Evolutionary conservation across 2,888 invertebrate species (phyloP).

Genomic region (Anticlea derivata): DNA sequence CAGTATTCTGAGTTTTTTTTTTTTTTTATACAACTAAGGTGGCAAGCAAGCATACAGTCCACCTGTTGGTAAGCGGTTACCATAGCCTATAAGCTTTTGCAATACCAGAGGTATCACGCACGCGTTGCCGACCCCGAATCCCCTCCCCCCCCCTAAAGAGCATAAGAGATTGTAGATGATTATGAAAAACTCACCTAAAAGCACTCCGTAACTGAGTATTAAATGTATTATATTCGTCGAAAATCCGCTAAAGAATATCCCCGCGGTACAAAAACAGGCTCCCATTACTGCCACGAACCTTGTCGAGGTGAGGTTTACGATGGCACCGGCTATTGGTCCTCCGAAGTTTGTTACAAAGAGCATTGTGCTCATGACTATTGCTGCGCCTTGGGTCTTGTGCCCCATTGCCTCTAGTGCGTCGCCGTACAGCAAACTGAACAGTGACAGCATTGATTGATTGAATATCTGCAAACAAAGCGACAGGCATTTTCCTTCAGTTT

Average conservation of each 20-base stretch:
- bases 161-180: too few species aligned
- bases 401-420: slow-evolving; percentile 86
- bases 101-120: too few species aligned
- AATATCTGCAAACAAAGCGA: slow-evolving; percentile 80
- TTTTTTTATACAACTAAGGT: too few species aligned
- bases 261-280: slow-evolving; percentile 64
- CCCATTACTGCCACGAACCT: slow-evolving; percentile 73
- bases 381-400: slow-evolving; percentile 86
- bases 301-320: slow-evolving; percentile 79
- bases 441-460: slow-evolving; percentile 88
- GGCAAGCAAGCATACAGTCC: too few species aligned
- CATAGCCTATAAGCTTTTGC: too few species aligned
- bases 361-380: slow-evolving; percentile 87
- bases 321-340: slow-evolving; percentile 88
- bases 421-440: slow-evolving; percentile 88
- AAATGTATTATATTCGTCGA: slow-evolving; percentile 73
- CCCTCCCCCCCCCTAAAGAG: too few species aligned
- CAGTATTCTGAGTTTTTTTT: too few species aligned
- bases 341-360: slow-evolving; percentile 86
- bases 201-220: slow-evolving; percentile 70
- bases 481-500: too few species aligned
- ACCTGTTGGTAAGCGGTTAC: too few species aligned
- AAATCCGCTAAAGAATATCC: slow-evolving; percentile 76
- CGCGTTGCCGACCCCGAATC: too few species aligned
- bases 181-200: slow-evolving; percentile 66